Conservation (phyloP, 2,888 invertebrate genomes). For the Nephrotoma guestfalica region DNA sequence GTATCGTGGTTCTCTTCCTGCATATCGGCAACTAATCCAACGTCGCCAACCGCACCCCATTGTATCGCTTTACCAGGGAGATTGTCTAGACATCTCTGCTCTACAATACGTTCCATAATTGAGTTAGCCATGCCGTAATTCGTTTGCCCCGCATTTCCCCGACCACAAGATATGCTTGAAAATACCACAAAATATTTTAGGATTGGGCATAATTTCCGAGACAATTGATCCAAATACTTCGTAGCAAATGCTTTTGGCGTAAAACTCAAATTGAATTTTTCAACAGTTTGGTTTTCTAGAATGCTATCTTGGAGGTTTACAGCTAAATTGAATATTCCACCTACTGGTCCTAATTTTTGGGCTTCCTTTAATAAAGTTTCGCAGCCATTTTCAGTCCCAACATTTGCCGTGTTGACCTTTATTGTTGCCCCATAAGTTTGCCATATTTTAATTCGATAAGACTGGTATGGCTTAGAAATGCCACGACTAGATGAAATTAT, state of each 20-base stretch:
- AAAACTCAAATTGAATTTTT: conserved; percentile 51
- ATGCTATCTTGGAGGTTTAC: conserved; percentile 62
- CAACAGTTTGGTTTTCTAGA: conserved; percentile 59
- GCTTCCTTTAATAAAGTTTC: conserved; percentile 51
- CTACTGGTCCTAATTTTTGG: conserved; percentile 48
- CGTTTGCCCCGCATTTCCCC: conserved; percentile 83
- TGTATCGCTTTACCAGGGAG: conserved; percentile 72
- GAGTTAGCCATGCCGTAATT: conserved; percentile 88
- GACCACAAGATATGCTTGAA: conserved; percentile 81
- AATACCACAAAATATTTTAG: conserved; percentile 72
- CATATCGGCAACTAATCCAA: conserved; percentile 67
- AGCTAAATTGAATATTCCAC: conserved; percentile 82
- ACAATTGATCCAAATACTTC: conserved; percentile 52
- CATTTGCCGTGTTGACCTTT: conserved; percentile 51
- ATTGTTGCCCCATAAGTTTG: conserved; percentile 46
- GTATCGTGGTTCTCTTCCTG: conserved; percentile 48
- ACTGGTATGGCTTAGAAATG: conserved; percentile 68
- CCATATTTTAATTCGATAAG: conserved; percentile 53
- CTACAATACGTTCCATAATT: conserved; percentile 77
- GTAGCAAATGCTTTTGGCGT: conserved; percentile 75
- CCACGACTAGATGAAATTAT: conserved; percentile 71
- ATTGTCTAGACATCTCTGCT: conserved; percentile 50
- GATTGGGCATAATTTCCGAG: conserved; percentile 40
- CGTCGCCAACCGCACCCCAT: conserved; percentile 88
- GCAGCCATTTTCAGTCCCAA: conserved; percentile 50